Evolutionary conservation across 2,888 invertebrate species (phyloP).

Genomic region (Thymelicus sylvestris): DNA sequence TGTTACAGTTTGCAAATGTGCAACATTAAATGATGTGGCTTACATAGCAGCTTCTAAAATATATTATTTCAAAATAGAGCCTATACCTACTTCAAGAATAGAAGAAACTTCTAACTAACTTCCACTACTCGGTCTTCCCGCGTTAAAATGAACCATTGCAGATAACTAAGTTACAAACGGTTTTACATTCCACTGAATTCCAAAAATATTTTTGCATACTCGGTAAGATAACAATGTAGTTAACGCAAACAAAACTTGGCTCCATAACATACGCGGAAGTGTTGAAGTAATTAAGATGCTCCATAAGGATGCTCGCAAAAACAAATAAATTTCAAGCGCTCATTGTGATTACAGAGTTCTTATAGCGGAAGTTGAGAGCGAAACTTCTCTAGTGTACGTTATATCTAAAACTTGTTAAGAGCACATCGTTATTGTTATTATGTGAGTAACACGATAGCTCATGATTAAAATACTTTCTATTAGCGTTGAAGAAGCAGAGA

Average conservation of each 20-base stretch:
- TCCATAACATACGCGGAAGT: slow-evolving; percentile 14
- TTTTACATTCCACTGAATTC: not conserved
- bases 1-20: no score
- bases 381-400: not conserved
- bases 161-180: no score
- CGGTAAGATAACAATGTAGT: slow-evolving; percentile 8
- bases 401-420: not conserved
- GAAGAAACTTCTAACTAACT: no score
- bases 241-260: not conserved
- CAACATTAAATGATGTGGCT: no score
- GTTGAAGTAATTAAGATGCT: slow-evolving; percentile 19
- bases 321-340: slow-evolving; percentile 20
- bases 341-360: slow-evolving; percentile 15
- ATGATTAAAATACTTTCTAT: no score
- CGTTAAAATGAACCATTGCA: no score
- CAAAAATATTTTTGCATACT: not conserved
- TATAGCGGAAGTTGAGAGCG: slow-evolving; percentile 7
- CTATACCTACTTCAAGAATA: no score
- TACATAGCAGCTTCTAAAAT: no score
- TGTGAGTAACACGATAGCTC: no score
- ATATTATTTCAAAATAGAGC: no score
- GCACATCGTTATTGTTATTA: not conserved
- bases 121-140: no score
- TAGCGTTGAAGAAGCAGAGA: no score
- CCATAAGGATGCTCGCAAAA: slow-evolving; percentile 17